A percentile compares a stretch with the other conserved stretches of the same genome.
Conservation (phyloP, 1,140 invertebrate species). For the Mercenaria mercenaria region DNA sequence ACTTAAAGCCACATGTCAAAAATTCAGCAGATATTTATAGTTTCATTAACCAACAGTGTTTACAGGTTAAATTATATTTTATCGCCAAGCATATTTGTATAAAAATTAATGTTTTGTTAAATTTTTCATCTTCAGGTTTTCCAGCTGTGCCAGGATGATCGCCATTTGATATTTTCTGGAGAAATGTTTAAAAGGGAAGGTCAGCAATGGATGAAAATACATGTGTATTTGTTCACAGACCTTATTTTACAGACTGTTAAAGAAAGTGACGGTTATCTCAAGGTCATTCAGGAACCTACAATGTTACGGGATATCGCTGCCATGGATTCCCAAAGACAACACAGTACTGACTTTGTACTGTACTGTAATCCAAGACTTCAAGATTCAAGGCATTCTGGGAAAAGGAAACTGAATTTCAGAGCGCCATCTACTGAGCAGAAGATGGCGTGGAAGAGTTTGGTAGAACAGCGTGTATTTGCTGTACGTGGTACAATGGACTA, state of each 20-base stretch:
- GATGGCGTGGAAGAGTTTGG: slow-evolving; percentile 79
- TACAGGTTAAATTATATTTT: too few species aligned
- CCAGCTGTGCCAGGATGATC: slow-evolving; percentile 80
- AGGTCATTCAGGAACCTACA: slow-evolving; percentile 75
- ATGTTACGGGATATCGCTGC: slow-evolving; percentile 73
- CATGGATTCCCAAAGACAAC: slow-evolving; percentile 77
- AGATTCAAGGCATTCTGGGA: slow-evolving; percentile 59
- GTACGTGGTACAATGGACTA: slow-evolving; percentile 67
- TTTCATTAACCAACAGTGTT: too few species aligned
- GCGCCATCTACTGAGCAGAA: slow-evolving; percentile 79
- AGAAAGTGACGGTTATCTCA: slow-evolving; percentile 73
- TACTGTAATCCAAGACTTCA: slow-evolving; percentile 62
- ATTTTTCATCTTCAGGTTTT: slow-evolving; percentile 81
- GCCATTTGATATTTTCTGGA: slow-evolving; percentile 81
- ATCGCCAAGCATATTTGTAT: too few species aligned
- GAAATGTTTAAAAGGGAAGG: slow-evolving; percentile 79
- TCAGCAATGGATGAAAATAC: slow-evolving; percentile 78
- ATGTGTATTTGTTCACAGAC: slow-evolving; percentile 80
- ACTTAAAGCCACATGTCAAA: too few species aligned
- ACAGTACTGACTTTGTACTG: slow-evolving; percentile 81
- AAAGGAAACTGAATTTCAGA: slow-evolving; percentile 72
- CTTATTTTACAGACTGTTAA: slow-evolving; percentile 76
- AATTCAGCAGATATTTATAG: too few species aligned
- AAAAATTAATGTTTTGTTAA: too few species aligned
- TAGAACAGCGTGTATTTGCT: slow-evolving; percentile 77